Evolutionary conservation across 2,113 vertebrate species (phyloP).

Genomic region (Platanista minor): DNA sequence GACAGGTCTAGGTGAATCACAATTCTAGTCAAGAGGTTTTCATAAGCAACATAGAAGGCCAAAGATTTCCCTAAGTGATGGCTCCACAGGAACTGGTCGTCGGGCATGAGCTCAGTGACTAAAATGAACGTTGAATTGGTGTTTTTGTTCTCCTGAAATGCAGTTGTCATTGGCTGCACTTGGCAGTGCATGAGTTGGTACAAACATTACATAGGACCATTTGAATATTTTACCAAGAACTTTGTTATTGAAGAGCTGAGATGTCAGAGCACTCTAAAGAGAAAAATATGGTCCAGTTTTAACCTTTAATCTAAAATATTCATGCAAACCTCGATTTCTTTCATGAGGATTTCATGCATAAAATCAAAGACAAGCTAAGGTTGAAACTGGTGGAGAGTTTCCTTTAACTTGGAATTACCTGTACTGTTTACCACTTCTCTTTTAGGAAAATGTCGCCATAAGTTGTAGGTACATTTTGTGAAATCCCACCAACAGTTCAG

Average conservation of each 20-base stretch:
- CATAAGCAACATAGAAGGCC: conserved; percentile 38
- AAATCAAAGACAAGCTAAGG: conserved; percentile 19
- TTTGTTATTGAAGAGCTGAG: conserved; percentile 32
- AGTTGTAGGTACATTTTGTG: background rate
- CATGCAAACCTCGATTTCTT: conserved; percentile 2
- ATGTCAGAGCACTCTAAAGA: conserved; percentile 24
- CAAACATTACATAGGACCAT: conserved; percentile 46
- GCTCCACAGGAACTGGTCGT: conserved; percentile 5
- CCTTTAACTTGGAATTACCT: conserved; percentile 37
- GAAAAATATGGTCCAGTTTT: conserved; percentile 35
- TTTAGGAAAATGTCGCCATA: conserved; percentile 38
- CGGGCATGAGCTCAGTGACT: conserved; percentile 26
- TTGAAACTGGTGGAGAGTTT: conserved; percentile 30
- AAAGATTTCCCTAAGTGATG: conserved; percentile 34
- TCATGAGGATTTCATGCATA: conserved; percentile 30
- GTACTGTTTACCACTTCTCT: conserved; percentile 4
- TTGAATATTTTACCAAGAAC: conserved; percentile 44
- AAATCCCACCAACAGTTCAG: conserved; percentile 15
- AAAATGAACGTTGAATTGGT: conserved; percentile 46
- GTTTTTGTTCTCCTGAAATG: conserved; percentile 54
- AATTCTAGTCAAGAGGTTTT: conserved; percentile 34
- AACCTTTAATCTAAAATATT: conserved; percentile 48
- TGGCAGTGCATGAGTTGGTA: conserved; percentile 8
- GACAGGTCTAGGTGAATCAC: conserved; percentile 46
- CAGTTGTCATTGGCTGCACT: conserved; percentile 30